A percentile compares a stretch with the other conserved stretches of the same genome.
Evolutionary conservation across 2,888 invertebrate genomes (phyloP).

Genomic region (Caprella mutica): DNA sequence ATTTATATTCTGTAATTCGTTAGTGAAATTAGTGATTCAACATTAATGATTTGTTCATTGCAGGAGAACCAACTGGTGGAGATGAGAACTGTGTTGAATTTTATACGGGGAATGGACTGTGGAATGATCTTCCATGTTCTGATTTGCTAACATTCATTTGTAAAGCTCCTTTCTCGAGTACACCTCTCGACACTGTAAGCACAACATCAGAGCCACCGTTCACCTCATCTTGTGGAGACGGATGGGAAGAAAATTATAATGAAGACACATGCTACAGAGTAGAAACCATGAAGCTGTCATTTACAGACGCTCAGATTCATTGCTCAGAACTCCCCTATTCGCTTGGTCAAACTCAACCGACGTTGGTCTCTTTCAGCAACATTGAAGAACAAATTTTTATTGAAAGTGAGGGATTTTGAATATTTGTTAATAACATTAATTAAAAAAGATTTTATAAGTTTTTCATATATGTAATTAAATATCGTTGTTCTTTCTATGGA

Average conservation of each 20-base stretch:
- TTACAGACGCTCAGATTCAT: conserved; percentile 8
- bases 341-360: conserved; percentile 1
- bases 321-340: conserved; percentile 8
- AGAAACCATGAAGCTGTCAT: not conserved
- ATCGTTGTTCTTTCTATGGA: too few species aligned
- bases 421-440: too few species aligned
- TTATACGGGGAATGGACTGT: not conserved
- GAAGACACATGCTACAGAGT: conserved; percentile 21
- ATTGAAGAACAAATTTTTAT: conserved; percentile 13
- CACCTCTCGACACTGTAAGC: not conserved
- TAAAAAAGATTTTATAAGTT: too few species aligned
- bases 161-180: conserved; percentile 4
- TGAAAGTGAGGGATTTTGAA: conserved; percentile 1
- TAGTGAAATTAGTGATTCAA: too few species aligned
- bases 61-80: conserved; percentile 16
- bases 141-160: not conserved
- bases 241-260: conserved; percentile 17
- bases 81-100: conserved; percentile 15
- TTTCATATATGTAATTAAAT: too few species aligned
- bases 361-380: conserved; percentile 11
- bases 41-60: not conserved
- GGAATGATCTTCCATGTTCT: conserved; percentile 16
- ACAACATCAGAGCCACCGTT: conserved; percentile 12
- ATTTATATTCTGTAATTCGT: too few species aligned
- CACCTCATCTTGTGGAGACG: conserved; percentile 9